Evolutionary conservation across 2,113 vertebrate species (phyloP), one percentile per base, ranked within the genome.

Genomic region (Tenebrosternarchus preto): DNA sequence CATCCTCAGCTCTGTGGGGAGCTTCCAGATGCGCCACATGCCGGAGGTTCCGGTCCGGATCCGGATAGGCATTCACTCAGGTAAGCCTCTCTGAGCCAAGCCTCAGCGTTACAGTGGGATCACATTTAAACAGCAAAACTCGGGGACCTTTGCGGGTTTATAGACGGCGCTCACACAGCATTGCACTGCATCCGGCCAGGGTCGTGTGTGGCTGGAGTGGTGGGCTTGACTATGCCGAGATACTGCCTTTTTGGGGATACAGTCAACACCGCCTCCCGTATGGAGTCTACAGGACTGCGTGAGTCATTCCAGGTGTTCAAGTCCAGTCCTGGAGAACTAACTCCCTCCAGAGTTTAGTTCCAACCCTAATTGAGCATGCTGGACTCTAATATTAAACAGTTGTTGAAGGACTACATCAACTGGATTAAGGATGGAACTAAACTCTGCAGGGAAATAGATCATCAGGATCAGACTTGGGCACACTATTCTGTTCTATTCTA

Each of bases 231-330:
- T 8, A 97, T 95, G 96, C 96, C 96, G n/a, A 92, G 92, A 29
- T 98, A 96, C 86, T 98, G 96, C 92, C 95, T 99, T 86, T 98
- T 97, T 6, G 95, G 95, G 76, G 98, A 98, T 89, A 97, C 96
- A 0, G 95, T 98, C 80, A 98, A 98, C 90, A 98, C 96, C 0
- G 94, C 95, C 0, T 97, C 95, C 20, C 87, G 92, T 66, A 97
- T 98, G 94, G 96, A 98, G 92, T 96, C 96, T 87, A 98, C 96
- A 0, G 94, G 96, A 61, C 88, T 98, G 89, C 93, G 93, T 98
- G 86, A 93, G 95, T 94, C 16, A 12, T 12, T 50, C 2, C 43
- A 50, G 43, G 43, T 9, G 43, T 12, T 12, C 43, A 7, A 15
- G 9, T 50, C 43, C 43, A 15, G 43, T 12, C 43, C 8, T 50